Evolutionary conservation across 2,113 vertebrate genomes (phyloP).

Genomic region (Oncorhynchus keta): DNA sequence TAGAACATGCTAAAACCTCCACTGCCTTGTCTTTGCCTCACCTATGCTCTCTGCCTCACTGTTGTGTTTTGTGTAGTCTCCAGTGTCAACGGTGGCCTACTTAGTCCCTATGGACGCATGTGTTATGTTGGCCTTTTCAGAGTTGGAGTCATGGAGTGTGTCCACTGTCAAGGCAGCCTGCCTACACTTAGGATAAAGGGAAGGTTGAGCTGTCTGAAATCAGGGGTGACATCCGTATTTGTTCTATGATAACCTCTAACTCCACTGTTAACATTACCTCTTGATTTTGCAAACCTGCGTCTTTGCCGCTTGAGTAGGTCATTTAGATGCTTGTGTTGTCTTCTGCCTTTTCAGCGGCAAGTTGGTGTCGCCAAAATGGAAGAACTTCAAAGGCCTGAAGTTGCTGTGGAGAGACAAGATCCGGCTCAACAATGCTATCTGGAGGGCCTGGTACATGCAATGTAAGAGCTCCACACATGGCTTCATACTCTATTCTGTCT

Average conservation of each 20-base stretch:
- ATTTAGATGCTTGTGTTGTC: background rate
- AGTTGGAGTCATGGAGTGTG: background rate
- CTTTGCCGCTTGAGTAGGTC: background rate
- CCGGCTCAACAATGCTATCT: slow-evolving; percentile 98
- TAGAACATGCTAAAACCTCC: background rate
- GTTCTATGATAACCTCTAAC: background rate
- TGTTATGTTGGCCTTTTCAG: background rate
- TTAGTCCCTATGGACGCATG: background rate
- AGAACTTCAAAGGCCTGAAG: slow-evolving; percentile 97
- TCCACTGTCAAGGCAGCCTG: background rate
- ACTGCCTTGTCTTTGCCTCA: no score
- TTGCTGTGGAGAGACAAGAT: slow-evolving; percentile 99
- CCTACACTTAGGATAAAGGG: background rate
- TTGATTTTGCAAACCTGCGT: background rate
- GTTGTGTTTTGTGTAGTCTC: background rate
- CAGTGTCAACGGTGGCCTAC: background rate
- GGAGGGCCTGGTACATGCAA: slow-evolving; percentile 99
- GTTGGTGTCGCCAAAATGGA: slow-evolving; percentile 98
- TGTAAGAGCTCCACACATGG: slow-evolving; percentile 78
- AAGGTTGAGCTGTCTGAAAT: background rate
- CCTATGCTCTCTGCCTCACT: background rate
- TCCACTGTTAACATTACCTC: background rate
- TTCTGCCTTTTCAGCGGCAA: slow-evolving; percentile 82
- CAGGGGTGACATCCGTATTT: background rate
- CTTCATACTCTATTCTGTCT: background rate